A percentile compares a stretch with the other conserved stretches of the same genome.
Evolutionary conservation across 2,888 invertebrate species (phyloP).

Genomic region (Alcis repandata): DNA sequence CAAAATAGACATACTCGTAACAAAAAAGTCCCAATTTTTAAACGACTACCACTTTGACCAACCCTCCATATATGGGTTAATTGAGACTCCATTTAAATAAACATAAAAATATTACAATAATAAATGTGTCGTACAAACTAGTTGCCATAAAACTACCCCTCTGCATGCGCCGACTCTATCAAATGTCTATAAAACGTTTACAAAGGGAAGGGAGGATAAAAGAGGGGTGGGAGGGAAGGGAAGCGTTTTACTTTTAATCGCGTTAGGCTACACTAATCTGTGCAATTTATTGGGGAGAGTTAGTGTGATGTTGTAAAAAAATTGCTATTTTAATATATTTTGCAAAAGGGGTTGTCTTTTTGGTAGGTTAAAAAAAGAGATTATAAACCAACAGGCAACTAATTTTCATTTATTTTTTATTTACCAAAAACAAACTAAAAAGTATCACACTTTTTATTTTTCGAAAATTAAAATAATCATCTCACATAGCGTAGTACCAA

Average conservation of each 20-base stretch:
- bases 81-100: slow-evolving; percentile 4
- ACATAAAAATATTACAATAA: slow-evolving; percentile 10
- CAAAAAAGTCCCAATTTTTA: too few relatives aligned
- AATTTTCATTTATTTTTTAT: too few relatives aligned
- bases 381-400: too few relatives aligned
- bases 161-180: slow-evolving; percentile 12
- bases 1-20: too few relatives aligned
- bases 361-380: too few relatives aligned
- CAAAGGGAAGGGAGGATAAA: slow-evolving; percentile 11
- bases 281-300: not conserved
- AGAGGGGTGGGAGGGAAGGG: too few relatives aligned
- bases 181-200: slow-evolving; percentile 31
- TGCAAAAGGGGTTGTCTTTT: not conserved
- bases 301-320: not conserved
- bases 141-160: slow-evolving; percentile 13
- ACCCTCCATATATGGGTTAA: not conserved
- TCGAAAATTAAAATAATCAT: too few relatives aligned
- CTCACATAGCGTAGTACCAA: too few relatives aligned
- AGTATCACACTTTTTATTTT: too few relatives aligned
- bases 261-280: slow-evolving; percentile 19
- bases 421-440: too few relatives aligned
- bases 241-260: slow-evolving; percentile 27
- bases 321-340: not conserved
- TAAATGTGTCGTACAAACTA: slow-evolving; percentile 11
- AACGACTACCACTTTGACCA: too few relatives aligned